Evolutionary conservation across 2,113 vertebrate genomes (phyloP).

Genomic region (Zapornia atra): DNA sequence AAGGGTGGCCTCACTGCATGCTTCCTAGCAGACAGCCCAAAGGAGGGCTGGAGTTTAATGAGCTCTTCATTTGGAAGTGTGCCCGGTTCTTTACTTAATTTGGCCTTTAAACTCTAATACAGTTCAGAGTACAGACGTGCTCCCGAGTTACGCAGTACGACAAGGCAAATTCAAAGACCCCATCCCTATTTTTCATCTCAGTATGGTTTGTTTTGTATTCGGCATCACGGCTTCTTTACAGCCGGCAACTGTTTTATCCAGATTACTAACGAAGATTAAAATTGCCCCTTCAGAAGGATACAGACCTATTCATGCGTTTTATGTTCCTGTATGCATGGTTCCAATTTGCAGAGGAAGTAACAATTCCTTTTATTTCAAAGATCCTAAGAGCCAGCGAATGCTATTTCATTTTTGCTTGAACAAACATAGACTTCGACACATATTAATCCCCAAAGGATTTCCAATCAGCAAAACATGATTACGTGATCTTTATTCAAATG

Average conservation of each 20-base stretch:
- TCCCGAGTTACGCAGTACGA: fast-evolving
- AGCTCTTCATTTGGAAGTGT: neutral
- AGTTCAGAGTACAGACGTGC: neutral
- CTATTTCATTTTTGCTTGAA: neutral
- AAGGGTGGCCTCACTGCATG: neutral
- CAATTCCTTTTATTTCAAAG: neutral
- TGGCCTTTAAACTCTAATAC: neutral
- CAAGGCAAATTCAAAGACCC: neutral
- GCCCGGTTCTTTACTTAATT: neutral
- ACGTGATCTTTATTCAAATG: neutral
- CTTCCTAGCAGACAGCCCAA: neutral
- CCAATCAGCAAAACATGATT: neutral
- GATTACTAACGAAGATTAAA: neutral
- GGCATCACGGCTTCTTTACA: neutral
- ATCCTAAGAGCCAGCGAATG: neutral
- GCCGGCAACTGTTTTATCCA: neutral
- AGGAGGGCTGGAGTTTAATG: neutral
- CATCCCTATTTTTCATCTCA: neutral
- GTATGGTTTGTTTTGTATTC: neutral
- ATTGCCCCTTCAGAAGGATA: neutral
- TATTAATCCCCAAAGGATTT: neutral
- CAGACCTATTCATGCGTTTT: neutral
- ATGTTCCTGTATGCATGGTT: neutral
- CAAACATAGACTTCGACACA: neutral
- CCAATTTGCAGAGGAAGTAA: neutral